Evolutionary conservation across 2,888 invertebrate genomes (phyloP).

Genomic region (Candidula unifasciata): DNA sequence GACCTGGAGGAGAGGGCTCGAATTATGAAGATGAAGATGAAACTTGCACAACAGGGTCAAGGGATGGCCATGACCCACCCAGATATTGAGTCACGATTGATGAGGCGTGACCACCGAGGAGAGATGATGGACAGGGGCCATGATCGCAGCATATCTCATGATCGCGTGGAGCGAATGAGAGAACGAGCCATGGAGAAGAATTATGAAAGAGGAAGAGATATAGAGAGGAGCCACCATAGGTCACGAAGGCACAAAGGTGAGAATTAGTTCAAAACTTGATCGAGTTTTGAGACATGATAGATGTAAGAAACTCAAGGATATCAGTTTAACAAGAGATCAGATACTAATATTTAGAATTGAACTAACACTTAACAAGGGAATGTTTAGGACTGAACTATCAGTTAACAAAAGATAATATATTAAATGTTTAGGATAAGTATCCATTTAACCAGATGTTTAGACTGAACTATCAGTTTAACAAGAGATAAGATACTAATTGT

Average conservation of each 20-base stretch:
- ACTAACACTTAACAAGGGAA: too few relatives aligned
- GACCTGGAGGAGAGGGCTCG: constrained; percentile 88
- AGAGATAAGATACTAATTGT: too few relatives aligned
- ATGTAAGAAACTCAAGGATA: too few relatives aligned
- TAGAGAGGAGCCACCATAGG: constrained; percentile 65
- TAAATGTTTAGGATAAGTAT: too few relatives aligned
- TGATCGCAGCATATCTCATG: constrained; percentile 54
- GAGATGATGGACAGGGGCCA: constrained; percentile 59
- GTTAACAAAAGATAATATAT: too few relatives aligned
- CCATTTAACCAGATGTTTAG: too few relatives aligned
- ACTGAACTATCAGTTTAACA: too few relatives aligned
- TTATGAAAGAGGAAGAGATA: constrained; percentile 66
- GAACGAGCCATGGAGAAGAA: constrained; percentile 56
- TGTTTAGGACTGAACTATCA: too few relatives aligned
- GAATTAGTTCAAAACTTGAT: not conserved
- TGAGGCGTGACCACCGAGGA: constrained; percentile 56
- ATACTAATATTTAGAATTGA: too few relatives aligned
- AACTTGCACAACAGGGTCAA: constrained; percentile 78
- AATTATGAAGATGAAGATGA: constrained; percentile 85
- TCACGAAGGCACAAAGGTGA: constrained; percentile 57
- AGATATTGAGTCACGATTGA: constrained; percentile 48
- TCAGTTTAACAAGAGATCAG: too few relatives aligned
- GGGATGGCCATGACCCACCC: constrained; percentile 51
- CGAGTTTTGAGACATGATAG: too few relatives aligned
- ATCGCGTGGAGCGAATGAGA: constrained; percentile 52